A percentile compares a stretch with the other conserved stretches of the same genome.
Evolutionary conservation across 2,797 vertebrate genomes (phyloP).

Genomic region (Podarcis lilfordi): DNA sequence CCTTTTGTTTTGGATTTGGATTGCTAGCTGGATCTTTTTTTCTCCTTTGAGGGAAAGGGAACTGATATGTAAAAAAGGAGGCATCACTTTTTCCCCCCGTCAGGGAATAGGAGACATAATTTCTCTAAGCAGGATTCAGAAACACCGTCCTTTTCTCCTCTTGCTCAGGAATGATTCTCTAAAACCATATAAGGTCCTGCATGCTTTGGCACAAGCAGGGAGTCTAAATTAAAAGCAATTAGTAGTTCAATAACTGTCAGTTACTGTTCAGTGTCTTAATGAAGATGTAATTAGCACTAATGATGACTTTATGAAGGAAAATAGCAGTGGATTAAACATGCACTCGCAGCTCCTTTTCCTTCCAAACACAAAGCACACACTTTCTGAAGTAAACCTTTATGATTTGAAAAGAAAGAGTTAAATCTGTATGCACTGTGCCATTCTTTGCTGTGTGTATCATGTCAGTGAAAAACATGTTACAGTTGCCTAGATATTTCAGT

Average conservation of each 20-base stretch:
- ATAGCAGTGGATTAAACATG: slow-evolving; percentile 61
- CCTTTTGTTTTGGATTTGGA: background rate
- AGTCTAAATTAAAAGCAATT: slow-evolving; percentile 64
- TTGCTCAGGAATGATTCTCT: background rate
- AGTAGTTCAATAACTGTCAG: slow-evolving; percentile 66
- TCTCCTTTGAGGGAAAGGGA: too few relatives aligned
- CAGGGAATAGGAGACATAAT: background rate
- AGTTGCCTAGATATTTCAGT: slow-evolving; percentile 28
- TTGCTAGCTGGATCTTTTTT: background rate
- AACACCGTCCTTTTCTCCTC: background rate
- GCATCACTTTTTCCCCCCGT: too few relatives aligned
- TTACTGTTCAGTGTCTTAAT: slow-evolving; percentile 58
- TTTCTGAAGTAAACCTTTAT: slow-evolving; percentile 30
- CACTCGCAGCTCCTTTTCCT: background rate
- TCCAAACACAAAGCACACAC: slow-evolving; percentile 10
- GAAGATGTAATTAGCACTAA: slow-evolving; percentile 75
- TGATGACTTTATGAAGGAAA: slow-evolving; percentile 68
- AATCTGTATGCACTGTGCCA: background rate
- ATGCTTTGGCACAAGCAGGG: slow-evolving; percentile 21
- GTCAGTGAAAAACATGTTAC: background rate
- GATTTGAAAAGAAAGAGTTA: slow-evolving; percentile 8
- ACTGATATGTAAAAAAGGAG: too few relatives aligned
- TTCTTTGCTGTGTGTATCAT: slow-evolving; percentile 7
- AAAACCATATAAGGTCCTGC: slow-evolving; percentile 1
- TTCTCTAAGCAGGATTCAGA: background rate